Base-by-base conservation (phyloP, 2,797 vertebrate species). In the Simalia tracyae region DNA sequence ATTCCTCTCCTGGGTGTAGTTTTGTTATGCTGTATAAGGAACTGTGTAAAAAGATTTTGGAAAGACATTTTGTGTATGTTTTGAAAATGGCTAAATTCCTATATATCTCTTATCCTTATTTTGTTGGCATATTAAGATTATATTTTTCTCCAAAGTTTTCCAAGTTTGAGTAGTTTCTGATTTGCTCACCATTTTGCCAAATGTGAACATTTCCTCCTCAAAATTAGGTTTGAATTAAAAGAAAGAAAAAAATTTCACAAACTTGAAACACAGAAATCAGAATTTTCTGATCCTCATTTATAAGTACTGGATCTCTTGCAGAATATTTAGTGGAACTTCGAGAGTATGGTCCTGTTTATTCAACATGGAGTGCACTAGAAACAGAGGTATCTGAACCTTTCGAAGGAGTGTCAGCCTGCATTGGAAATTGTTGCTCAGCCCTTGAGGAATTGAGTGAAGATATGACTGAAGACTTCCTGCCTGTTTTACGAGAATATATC, bases 401-500 rank as follows among this genome's bases (percentile, higher is more conserved):
- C 94, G 98, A 99, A 94, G 98, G 98, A 0, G 98, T 99, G 64
- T 98, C 98, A 0, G 98, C 98, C 84, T 98, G 98, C 10, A 95
- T 99, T 59, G 97, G 98, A 0, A 98, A 98, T 68, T 99, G 98
- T 96, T 98, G 98, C 31, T 95, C 97, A 0, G 98, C 98, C n/a
- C 97, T 99, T 96, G 99, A 99, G 91, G 99, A 99, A 88, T 98
- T 98, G 91, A 99, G 98, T 0, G 98, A 99, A 88, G 98, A 98
- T 95, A 99, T 99, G 98, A 98, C 98, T 4, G 99, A 99, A 94
- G 99, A 99, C 93, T 98, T 99, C 90, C 97, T 99, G 81, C 99
- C 99, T 1, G 99, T 99, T 0, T 98, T 99, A 86, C 97, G 98
- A 96, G 99, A 99, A 94, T 99, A 99, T 56, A 97, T 98, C 61